Conservation (phyloP, 2,113 vertebrate species). For the Anoplopoma fimbria region DNA sequence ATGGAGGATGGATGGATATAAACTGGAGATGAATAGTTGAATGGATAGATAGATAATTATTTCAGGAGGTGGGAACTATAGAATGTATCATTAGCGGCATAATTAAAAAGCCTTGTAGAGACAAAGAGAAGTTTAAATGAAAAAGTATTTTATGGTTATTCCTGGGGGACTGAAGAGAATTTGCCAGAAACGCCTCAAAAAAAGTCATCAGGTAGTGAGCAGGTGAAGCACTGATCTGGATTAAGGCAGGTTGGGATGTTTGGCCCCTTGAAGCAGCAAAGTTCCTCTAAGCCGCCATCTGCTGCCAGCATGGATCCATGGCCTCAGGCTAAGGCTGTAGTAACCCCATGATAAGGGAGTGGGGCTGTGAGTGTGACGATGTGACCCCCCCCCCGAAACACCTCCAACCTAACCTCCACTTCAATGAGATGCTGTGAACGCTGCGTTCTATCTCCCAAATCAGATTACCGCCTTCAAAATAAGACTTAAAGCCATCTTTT, state of each 20-base stretch:
- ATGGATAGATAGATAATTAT: background rate
- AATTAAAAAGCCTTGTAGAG: background rate
- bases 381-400: too few species aligned
- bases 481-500: too few species aligned
- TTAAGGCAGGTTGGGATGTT: background rate
- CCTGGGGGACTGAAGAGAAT: background rate
- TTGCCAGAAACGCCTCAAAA: too few species aligned
- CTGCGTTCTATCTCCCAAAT: too few species aligned
- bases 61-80: background rate
- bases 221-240: slow-evolving; percentile 9
- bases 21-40: background rate
- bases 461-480: too few species aligned
- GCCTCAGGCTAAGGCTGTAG: slow-evolving; percentile 16
- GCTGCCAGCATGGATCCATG: slow-evolving; percentile 33
- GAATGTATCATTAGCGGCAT: background rate
- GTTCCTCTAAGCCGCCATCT: slow-evolving; percentile 44
- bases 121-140: background rate
- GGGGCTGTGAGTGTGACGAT: background rate
- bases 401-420: too few species aligned
- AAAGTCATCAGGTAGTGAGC: too few species aligned
- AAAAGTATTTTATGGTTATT: background rate
- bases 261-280: too few species aligned
- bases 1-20: background rate
- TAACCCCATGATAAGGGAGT: background rate
- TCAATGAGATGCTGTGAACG: too few species aligned